phyloP scores from a whole-genome alignment of 2,797 vertebrate genomes.

The Coracias cyanogaster region DNA sequence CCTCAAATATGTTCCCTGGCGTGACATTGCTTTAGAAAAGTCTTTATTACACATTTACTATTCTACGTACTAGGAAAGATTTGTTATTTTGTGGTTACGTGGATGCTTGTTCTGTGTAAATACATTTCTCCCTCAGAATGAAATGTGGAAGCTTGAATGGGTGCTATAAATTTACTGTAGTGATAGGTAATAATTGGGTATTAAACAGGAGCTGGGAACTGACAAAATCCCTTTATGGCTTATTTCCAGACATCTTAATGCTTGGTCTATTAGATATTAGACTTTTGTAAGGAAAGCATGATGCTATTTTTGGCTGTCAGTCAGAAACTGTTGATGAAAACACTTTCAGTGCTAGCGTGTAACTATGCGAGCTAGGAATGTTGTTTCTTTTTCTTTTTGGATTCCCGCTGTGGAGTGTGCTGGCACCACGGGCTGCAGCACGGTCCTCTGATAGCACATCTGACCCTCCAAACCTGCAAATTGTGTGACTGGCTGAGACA shows the following conservation, averaged over 20 bases:
- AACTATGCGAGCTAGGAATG: neutral
- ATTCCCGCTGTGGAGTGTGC: neutral
- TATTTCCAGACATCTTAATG: neutral
- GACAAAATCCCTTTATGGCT: neutral
- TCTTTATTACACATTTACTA: neutral
- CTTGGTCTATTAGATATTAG: neutral
- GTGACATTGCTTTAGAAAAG: neutral
- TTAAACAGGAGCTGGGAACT: neutral
- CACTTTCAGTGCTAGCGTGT: neutral
- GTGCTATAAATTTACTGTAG: neutral
- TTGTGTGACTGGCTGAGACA: neutral
- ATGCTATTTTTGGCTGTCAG: slow-evolving; percentile 32
- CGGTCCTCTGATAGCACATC: neutral
- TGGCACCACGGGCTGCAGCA: neutral
- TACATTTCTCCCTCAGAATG: neutral
- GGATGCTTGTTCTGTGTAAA: neutral
- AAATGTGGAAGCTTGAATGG: neutral
- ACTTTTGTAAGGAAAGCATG: neutral
- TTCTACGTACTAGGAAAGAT: neutral
- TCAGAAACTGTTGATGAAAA: slow-evolving; percentile 34
- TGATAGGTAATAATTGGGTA: neutral
- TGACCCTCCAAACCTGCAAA: neutral
- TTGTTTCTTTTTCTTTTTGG: neutral
- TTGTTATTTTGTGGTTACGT: neutral
- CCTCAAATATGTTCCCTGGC: neutral